These are phyloP conservation scores for Teleiodes luculella DNA, from an alignment of 2,888 invertebrate genomes.

Conservation along the genomic window DNA sequence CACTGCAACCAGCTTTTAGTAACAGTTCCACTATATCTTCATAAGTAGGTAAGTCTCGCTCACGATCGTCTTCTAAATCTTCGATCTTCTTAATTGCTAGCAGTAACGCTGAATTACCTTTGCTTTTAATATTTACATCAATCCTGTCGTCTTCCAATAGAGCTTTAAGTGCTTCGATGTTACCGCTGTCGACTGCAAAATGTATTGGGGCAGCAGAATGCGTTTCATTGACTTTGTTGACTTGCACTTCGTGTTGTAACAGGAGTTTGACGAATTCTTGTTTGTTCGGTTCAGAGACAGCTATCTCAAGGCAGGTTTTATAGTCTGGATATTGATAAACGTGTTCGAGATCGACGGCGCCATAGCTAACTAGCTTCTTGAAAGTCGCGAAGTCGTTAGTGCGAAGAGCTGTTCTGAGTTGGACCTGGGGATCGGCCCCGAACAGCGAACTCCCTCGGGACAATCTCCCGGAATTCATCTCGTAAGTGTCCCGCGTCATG, in stretches of 20 bases:
- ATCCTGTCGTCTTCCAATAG: conserved; percentile 69
- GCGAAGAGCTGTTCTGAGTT: conserved; percentile 72
- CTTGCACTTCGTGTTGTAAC: conserved; percentile 79
- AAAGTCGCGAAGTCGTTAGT: conserved; percentile 74
- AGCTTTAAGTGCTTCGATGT: conserved; percentile 62
- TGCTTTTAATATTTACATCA: conserved; percentile 70
- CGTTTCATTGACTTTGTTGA: conserved; percentile 76
- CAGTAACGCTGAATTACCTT: conserved; percentile 75
- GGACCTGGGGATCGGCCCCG: conserved; percentile 66
- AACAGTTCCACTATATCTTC: conserved; percentile 74
- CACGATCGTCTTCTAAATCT: conserved; percentile 68
- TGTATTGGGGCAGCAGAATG: conserved; percentile 82
- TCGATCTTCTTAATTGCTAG: conserved; percentile 72
- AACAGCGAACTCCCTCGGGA: conserved; percentile 68
- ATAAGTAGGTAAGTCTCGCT: conserved; percentile 57
- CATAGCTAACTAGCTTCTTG: conserved; percentile 66
- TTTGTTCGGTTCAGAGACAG: conserved; percentile 70
- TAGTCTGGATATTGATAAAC: conserved; percentile 77
- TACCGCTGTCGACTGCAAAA: conserved; percentile 79
- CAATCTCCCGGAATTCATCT: conserved; percentile 64
- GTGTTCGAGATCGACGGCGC: conserved; percentile 72
- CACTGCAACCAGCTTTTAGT: conserved; percentile 75
- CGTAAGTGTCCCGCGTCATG: conserved; percentile 70
- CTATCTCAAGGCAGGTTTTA: conserved; percentile 80
- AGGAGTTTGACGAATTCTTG: conserved; percentile 78